Base-by-base conservation (phyloP, 2,113 vertebrate species). In the Crypturellus undulatus region DNA sequence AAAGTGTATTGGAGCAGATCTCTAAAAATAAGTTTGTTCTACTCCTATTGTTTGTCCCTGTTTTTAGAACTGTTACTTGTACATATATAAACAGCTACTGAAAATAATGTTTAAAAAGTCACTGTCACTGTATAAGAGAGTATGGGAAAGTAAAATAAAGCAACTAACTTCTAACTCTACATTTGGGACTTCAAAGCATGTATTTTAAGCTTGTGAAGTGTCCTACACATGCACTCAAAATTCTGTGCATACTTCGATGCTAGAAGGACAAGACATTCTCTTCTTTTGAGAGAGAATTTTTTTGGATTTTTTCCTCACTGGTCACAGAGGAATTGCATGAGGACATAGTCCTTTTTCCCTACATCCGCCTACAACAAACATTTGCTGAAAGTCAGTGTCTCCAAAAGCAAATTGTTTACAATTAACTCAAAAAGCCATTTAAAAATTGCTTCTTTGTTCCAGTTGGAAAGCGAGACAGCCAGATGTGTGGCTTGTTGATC, bases 401-500 rank as follows among this genome's bases (percentile, higher is more conserved):
- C 93, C 84, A 86, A 93, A 95, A 68, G 69, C 93, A 97, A 96
- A 96, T 93, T 97, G 94, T 97, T 96, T 95, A 97, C 88, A 95
- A 96, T 97, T 95, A 96, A 95, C 72, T 96, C 60, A 76, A 96
- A 96, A 72, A 97, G 58, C 43, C 62, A 91, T 95, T 91, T 84
- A 94, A 96, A 97, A 92, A 76, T 69, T 47, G 85, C 65, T 94
- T 90, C 92, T 96, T 97, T 96, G 95, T 95, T 97, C 95, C 92
- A 97, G 92, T 81, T 96, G 94, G 96, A 96, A 93, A 93, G 88
- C 78, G 82, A 67, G 84, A 79, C 80, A 95, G 94, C 89, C 95
- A 97, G 96, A 96, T 95, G 94, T 94, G 94, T 71, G 87, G 87
- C 90, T 94, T 95, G 95, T 94, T 94, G 95, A 94, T 94, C 87